Evolutionary conservation across 1,140 invertebrate genomes (phyloP).

Genomic region (Colletes latitarsis): DNA sequence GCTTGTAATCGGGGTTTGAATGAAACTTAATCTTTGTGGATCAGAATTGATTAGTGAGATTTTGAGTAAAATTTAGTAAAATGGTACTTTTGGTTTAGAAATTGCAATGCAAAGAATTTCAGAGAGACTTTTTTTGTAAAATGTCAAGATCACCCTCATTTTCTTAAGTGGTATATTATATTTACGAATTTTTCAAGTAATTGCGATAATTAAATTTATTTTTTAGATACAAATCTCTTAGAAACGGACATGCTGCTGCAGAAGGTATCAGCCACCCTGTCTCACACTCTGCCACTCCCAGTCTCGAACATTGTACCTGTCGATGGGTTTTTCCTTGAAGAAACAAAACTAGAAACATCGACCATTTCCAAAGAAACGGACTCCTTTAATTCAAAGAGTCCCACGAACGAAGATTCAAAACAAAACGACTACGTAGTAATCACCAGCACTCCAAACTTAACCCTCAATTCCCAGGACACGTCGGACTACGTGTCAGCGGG

Average conservation of each 20-base stretch:
- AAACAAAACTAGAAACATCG: slow-evolving; percentile 2
- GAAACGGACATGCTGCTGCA: slow-evolving; percentile 76
- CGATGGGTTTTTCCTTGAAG: background rate
- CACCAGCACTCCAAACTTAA: slow-evolving; percentile 54
- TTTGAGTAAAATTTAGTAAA: too few relatives aligned
- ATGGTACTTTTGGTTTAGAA: too few relatives aligned
- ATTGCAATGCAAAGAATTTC: too few relatives aligned
- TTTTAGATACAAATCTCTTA: slow-evolving; percentile 44
- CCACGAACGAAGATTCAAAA: background rate
- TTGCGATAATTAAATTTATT: background rate
- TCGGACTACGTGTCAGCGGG: slow-evolving; percentile 76
- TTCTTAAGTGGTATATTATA: too few relatives aligned
- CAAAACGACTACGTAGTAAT: background rate
- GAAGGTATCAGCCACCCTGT: slow-evolving; percentile 78
- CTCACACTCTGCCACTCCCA: slow-evolving; percentile 56
- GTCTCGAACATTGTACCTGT: background rate
- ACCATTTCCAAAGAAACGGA: slow-evolving; percentile 29
- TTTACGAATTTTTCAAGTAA: too few relatives aligned
- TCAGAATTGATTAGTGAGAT: too few relatives aligned
- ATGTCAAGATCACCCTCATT: too few relatives aligned
- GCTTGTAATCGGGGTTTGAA: too few relatives aligned
- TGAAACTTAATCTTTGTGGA: too few relatives aligned
- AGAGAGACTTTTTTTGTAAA: too few relatives aligned
- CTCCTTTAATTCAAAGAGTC: slow-evolving; percentile 46
- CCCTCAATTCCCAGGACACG: slow-evolving; percentile 68